Evolutionary conservation across 2,797 vertebrate genomes (phyloP), one percentile per base, ranked within the genome.

Genomic region (Dendrocincla tyrannina): DNA sequence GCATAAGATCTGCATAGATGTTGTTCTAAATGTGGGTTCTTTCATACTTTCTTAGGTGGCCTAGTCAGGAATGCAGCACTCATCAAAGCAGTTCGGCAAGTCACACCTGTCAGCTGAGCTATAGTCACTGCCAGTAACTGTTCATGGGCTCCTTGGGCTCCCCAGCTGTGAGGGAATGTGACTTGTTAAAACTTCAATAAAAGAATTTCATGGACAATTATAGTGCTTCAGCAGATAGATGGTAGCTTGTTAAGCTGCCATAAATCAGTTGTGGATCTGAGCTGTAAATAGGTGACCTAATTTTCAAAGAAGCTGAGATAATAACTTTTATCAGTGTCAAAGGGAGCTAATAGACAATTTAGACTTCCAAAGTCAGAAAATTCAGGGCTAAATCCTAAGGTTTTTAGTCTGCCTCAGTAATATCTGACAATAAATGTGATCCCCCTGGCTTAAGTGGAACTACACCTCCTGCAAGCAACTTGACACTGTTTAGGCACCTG

Each of bases 121-220:
- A 44, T n/a, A 76, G 80, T 76, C 59, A 56, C 88, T 85, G 80
- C 92, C 86, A 79, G 17, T 49, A 91, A 79, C 59, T 0, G 2
- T 82, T 93, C 70, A 17, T 74, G 83, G 70, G 37, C 44, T 91
- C 74, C 67, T 89, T 3, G 1, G 70, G 59, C 93, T 94, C 77
- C 86, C 94, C 94, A 96, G 80, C 95, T 96, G 96, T 92, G 96
- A 93, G 80, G 85, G 92, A 96, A 95, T 95, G 94, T 91, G 94
- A 94, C 93, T 96, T 95, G 92, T 94, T 93, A 92, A 82, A 95
- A 95, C 63, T 76, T 95, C 93, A 97, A 93, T 94, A 73, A 95
- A 96, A 89, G 83, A 95, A 97, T 97, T 97, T 97, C 96, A 97
- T 62, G 94, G 93, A 85, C 93, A 92, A 96, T 97, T 97, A 95